phyloP scores from a whole-genome alignment of 1,140 invertebrate species.

The Anoplophora glabripennis region DNA sequence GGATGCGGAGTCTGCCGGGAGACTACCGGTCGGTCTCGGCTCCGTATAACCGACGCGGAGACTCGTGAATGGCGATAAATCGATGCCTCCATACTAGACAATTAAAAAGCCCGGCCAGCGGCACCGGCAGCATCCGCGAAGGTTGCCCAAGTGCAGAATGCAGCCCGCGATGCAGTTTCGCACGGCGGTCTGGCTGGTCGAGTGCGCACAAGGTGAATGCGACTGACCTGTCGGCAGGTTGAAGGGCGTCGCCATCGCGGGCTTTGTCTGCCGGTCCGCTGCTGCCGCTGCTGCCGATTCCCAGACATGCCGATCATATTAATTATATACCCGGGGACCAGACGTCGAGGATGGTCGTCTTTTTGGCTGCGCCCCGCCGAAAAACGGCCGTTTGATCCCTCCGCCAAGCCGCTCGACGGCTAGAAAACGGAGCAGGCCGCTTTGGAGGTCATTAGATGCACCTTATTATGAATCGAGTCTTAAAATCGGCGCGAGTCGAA shows the following conservation, averaged over 20 bases:
- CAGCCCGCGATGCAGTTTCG: slow-evolving; percentile 26
- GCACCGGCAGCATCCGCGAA: slow-evolving; percentile 17
- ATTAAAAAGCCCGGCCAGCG: background rate
- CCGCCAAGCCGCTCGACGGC: too few relatives aligned
- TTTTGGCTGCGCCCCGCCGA: background rate
- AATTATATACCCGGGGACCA: slow-evolving; percentile 22
- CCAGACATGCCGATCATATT: slow-evolving; percentile 30
- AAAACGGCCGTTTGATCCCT: too few relatives aligned
- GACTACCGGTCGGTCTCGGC: too few relatives aligned
- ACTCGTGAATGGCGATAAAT: too few relatives aligned
- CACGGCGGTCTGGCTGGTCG: slow-evolving; percentile 38
- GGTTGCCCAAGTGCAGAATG: slow-evolving; percentile 16
- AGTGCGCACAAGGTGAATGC: slow-evolving; percentile 46
- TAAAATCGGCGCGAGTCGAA: too few relatives aligned
- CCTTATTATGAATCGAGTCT: too few relatives aligned
- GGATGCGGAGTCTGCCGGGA: too few relatives aligned
- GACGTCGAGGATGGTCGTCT: slow-evolving; percentile 14
- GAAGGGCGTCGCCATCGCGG: slow-evolving; percentile 39
- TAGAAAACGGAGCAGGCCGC: too few relatives aligned
- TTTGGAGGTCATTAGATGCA: too few relatives aligned
- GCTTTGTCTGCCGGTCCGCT: slow-evolving; percentile 30
- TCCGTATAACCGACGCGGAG: too few relatives aligned
- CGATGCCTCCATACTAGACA: too few relatives aligned
- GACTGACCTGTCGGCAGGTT: slow-evolving; percentile 46
- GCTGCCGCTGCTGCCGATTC: background rate